Evolutionary conservation across 1,140 invertebrate species (phyloP).

Genomic region (Ctenoplectra terminalis): DNA sequence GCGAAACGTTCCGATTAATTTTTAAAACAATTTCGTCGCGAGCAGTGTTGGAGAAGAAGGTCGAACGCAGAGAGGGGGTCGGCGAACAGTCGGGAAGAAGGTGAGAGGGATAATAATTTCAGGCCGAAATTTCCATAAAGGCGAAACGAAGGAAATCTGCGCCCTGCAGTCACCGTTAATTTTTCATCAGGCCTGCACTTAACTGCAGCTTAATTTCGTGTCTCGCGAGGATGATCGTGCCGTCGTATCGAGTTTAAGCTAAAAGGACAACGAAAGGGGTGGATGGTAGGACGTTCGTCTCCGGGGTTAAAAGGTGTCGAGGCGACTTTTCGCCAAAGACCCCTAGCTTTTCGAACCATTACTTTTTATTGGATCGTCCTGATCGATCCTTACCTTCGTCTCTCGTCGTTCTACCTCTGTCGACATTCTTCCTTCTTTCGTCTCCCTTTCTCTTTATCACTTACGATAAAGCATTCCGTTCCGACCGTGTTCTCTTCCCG

Average conservation of each 20-base stretch:
- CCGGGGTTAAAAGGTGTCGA: constrained; percentile 77
- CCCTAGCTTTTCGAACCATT: constrained; percentile 69
- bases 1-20: constrained; percentile 32
- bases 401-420: not conserved
- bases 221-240: constrained; percentile 69
- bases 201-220: constrained; percentile 67
- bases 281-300: constrained; percentile 60
- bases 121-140: constrained; percentile 36
- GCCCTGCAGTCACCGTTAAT: constrained; percentile 57
- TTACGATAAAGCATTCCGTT: constrained; percentile 19
- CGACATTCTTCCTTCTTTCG: not conserved
- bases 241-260: constrained; percentile 71
- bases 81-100: not conserved
- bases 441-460: not conserved
- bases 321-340: constrained; percentile 76
- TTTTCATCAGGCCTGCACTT: constrained; percentile 59
- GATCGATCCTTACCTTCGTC: constrained; percentile 38
- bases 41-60: no score
- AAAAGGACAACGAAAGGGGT: constrained; percentile 59
- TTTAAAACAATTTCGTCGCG: constrained; percentile 38
- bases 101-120: constrained; percentile 30
- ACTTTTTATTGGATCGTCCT: constrained; percentile 69
- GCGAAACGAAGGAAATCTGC: constrained; percentile 48
- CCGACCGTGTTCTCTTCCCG: constrained; percentile 35
- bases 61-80: no score